These are phyloP conservation scores for Choloepus hoffmanni DNA, from an alignment of 2,113 vertebrate species.

Conservation along the genomic window DNA sequence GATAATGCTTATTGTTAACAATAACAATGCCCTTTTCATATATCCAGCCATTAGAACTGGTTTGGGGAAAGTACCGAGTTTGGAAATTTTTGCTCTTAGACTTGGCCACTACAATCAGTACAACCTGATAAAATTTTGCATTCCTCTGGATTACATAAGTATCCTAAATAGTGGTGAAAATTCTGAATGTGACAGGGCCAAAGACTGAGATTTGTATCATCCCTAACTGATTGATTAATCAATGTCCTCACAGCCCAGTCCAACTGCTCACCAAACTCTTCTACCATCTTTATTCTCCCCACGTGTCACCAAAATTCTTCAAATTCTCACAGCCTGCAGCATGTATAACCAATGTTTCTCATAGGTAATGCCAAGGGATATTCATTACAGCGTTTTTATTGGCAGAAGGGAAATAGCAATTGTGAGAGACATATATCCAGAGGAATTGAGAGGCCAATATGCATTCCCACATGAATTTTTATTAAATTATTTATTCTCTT, in stretches of 20 bases:
- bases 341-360: background rate
- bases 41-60: background rate
- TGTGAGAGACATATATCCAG: background rate
- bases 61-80: background rate
- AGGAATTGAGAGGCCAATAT: background rate
- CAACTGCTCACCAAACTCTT: background rate
- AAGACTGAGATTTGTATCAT: background rate
- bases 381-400: background rate
- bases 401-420: background rate
- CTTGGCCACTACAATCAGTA: background rate
- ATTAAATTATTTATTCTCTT: background rate
- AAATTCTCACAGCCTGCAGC: background rate
- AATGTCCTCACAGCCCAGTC: background rate
- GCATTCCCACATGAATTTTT: background rate
- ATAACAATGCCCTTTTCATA: background rate
- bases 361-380: background rate
- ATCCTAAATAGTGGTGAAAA: background rate
- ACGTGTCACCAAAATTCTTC: background rate
- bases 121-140: background rate
- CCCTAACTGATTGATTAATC: accelerated
- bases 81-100: background rate
- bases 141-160: background rate
- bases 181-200: background rate
- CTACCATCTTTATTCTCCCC: background rate
- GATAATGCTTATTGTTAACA: background rate